Evolutionary conservation across 2,113 vertebrate species (phyloP).

Genomic region (Gracilinanus agilis): DNA sequence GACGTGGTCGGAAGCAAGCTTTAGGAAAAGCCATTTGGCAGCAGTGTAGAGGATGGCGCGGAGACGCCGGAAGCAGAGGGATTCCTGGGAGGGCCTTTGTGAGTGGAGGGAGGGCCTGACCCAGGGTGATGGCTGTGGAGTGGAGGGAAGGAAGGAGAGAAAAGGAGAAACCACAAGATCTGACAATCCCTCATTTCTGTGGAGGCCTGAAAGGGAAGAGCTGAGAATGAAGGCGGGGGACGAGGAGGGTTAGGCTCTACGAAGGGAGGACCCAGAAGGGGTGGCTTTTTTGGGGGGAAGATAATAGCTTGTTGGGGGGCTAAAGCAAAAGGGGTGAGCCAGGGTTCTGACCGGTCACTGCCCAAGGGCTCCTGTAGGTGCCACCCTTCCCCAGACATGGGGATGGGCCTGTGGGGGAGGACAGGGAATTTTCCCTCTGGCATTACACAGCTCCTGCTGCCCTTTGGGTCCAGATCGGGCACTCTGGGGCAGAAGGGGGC

Average conservation of each 20-base stretch:
- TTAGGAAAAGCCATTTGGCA: not conserved
- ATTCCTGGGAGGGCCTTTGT: not conserved
- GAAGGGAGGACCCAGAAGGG: not conserved
- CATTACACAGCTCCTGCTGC: not conserved
- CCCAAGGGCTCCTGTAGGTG: not conserved
- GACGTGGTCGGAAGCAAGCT: not conserved
- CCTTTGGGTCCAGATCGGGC: not conserved
- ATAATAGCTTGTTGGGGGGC: not conserved
- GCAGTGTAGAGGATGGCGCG: not conserved
- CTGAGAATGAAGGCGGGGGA: not conserved
- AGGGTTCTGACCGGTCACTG: not conserved
- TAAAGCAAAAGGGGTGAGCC: not conserved
- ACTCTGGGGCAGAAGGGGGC: not conserved
- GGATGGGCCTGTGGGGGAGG: not conserved
- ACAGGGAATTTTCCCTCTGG: not conserved
- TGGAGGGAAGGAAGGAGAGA: not conserved
- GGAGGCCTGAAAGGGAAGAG: not conserved
- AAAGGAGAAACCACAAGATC: not conserved
- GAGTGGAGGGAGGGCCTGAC: not conserved
- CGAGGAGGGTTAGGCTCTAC: not conserved
- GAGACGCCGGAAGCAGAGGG: no score
- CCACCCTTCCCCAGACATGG: not conserved
- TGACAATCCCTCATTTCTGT: not conserved
- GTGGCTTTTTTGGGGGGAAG: not conserved
- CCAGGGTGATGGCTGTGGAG: not conserved